Evolutionary conservation across 1,140 invertebrate genomes (phyloP), one percentile per base, ranked within the genome.

Genomic region (Leguminivora glycinivorella): DNA sequence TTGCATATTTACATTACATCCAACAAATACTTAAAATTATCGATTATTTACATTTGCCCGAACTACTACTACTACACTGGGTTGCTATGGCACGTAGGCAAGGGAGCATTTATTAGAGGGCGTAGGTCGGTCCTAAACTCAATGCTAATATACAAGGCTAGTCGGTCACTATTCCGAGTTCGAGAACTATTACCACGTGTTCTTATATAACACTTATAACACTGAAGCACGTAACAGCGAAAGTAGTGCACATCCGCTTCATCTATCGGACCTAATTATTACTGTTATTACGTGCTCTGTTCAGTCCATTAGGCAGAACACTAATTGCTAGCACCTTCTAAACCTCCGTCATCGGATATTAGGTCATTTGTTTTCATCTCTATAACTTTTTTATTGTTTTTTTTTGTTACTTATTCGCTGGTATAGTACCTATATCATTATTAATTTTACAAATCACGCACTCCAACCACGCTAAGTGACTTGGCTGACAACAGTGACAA

Each of bases 201-300:
- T 63, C 14, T 63, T 63, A 63, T 63, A 22, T 63, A 63, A 63
- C 58, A 79, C 74, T 67, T 79, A n/a, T n/a, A n/a, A n/a, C n/a
- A n/a, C n/a, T n/a, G n/a, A n/a, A n/a, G 83, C 22, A 77, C 77
- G 81, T 82, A 84, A 85, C 72, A 68, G 81, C 79, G 84, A 86
- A 86, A 86, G 84, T 81, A 73, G 76, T 81, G 71, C 78, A 81
- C 34, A 72, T 84, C 84, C 82, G 83, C 72, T 71, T 83, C 70
- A 76, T 72, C 58, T 67, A 38, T 19, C 25, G 2, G 29, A 63
- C 58, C 26, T 34, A 63, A 31, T 63, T 63, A 63, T 63, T 31
- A 63, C 58, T 1, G 12, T 63, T 63, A 26, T 63, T 63, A 22
- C 47, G 47, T 52, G 22, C 22, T 22, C 7, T 52, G n/a, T 22